Base-by-base conservation (phyloP, 2,113 vertebrate species). In the Hylia prasina region DNA sequence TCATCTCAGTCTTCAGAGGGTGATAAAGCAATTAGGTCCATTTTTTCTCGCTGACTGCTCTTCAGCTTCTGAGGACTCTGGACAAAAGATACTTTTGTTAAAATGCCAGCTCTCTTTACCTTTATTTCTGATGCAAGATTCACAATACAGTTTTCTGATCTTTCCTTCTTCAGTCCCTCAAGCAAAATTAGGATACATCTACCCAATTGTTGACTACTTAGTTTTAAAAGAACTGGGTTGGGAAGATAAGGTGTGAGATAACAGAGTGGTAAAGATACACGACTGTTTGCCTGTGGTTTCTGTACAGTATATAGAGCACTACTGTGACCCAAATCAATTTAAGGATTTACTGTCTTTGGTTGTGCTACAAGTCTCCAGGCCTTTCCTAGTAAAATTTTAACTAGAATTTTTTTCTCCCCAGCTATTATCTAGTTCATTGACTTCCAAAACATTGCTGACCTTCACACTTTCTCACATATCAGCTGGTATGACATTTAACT, bases 41-140 rank as follows among this genome's bases (percentile, higher is more conserved):
- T 87, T 92, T 39, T 27, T 65, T 94, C 56, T 65, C 89, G 11
- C 48, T 68, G 72, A 53, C 15, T 70, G 33, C 7, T 71, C 23
- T 87, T 57, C 48, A 83, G 1, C 39, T 86, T 92, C 64, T 70
- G 61, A 86, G 13, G 16, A 70, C 22, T 77, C 33, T 22, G 45
- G 58, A 94, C 45, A 91, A 90, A 93, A 92, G 39, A 83, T 48
- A 58, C n/a, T 37, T 56, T 70, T 87, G 40, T 84, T 89, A 91
- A 75, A 84, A 76, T 71, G 42, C 71, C 80, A 84, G 13, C 31
- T 48, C 47, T 58, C 21, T 54, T 61, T 44, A 33, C 17, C 22
- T 78, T 87, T 53, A 66, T 15, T 35, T 81, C 4, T 68, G 65
- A 66, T 53, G 57, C n/a, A 81, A 63, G 45, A 63, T 57, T 64